Evolutionary conservation across 1,140 invertebrate genomes (phyloP).

Genomic region (Bicyclus anynana): DNA sequence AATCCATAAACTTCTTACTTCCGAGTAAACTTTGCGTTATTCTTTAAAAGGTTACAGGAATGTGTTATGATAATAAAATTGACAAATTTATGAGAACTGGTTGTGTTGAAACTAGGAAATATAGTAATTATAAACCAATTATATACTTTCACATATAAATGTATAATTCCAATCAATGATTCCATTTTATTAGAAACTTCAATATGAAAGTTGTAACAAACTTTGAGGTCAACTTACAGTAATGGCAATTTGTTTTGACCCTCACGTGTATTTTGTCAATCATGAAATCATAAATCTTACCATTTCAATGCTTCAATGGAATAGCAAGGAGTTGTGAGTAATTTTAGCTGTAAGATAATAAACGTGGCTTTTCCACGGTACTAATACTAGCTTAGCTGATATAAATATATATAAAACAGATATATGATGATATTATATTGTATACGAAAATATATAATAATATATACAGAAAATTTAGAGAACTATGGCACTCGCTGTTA

Average conservation of each 20-base stretch:
- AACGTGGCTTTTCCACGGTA: slow-evolving; percentile 31
- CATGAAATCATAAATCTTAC: slow-evolving; percentile 17
- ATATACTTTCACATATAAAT: too few species aligned
- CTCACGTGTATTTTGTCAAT: slow-evolving; percentile 2
- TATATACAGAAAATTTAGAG: slow-evolving; percentile 15
- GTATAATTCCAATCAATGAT: too few species aligned
- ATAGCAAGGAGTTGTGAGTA: slow-evolving; percentile 74
- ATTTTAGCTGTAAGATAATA: slow-evolving; percentile 32
- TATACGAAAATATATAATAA: slow-evolving; percentile 2
- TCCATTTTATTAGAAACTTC: too few species aligned
- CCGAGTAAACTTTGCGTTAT: too few species aligned
- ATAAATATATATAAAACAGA: slow-evolving; percentile 9
- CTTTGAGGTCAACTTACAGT: too few species aligned
- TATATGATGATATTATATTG: slow-evolving; percentile 7
- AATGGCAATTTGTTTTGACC: background rate
- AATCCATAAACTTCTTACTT: too few species aligned
- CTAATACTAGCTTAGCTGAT: background rate
- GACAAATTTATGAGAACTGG: too few species aligned
- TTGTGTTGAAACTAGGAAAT: too few species aligned
- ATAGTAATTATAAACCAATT: too few species aligned
- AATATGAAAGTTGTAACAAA: too few species aligned
- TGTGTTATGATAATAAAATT: too few species aligned
- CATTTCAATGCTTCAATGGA: slow-evolving; percentile 66
- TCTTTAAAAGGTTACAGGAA: too few species aligned
- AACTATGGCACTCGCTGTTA: slow-evolving; percentile 24